Evolutionary conservation across 2,113 vertebrate genomes (phyloP).

Genomic region (Rhinogobius similis): DNA sequence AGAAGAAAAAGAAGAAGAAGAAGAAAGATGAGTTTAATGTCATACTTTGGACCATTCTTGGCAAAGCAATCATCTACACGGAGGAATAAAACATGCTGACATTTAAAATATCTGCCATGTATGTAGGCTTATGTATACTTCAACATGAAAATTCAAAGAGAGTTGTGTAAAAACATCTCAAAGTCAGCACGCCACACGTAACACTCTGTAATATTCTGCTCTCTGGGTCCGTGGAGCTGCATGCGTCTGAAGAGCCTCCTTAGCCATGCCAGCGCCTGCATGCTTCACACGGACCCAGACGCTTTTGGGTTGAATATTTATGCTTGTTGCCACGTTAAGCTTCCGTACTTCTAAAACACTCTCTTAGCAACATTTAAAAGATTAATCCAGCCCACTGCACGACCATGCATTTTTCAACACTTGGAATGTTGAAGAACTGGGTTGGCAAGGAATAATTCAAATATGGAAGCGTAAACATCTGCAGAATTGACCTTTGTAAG

Average conservation of each 20-base stretch:
- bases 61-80: too few relatives aligned
- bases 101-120: too few relatives aligned
- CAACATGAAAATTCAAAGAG: background rate
- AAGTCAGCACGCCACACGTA: background rate
- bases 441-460: background rate
- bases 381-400: conserved; percentile 39
- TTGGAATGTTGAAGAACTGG: too few relatives aligned
- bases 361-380: conserved; percentile 32
- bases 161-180: background rate
- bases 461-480: conserved; percentile 31
- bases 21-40: too few relatives aligned
- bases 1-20: too few relatives aligned
- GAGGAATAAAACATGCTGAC: too few relatives aligned
- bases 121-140: background rate
- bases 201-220: background rate
- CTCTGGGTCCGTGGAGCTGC: background rate
- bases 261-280: too few relatives aligned
- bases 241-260: background rate
- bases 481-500: background rate
- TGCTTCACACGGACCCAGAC: conserved; percentile 27
- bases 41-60: too few relatives aligned
- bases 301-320: conserved; percentile 51
- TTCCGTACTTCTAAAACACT: conserved; percentile 41
- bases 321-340: conserved; percentile 34
- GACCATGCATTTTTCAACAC: conserved; percentile 45